phyloP scores from a whole-genome alignment of 1,140 invertebrate species.

The Drosophila repleta region DNA sequence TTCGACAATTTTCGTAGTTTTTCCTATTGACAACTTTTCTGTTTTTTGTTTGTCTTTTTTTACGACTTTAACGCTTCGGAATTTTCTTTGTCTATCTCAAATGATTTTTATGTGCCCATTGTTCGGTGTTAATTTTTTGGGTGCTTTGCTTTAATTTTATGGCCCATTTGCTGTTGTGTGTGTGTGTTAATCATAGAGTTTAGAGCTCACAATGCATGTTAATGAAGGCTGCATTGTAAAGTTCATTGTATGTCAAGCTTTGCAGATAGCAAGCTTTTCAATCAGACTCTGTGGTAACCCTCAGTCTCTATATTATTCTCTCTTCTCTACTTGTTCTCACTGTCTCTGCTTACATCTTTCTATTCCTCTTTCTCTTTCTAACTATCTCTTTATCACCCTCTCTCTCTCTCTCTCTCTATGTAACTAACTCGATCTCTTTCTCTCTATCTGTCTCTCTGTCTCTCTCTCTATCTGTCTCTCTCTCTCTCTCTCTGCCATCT shows the following conservation, averaged over 20 bases:
- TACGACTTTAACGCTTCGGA: conserved; percentile 70
- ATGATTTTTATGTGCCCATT: conserved; percentile 54
- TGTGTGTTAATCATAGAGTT: conserved; percentile 17
- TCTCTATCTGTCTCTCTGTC: too few species aligned
- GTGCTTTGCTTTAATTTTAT: conserved; percentile 68
- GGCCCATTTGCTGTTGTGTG: conserved; percentile 33
- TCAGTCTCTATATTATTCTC: too few species aligned
- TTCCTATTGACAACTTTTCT: conserved; percentile 37
- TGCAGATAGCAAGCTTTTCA: background rate
- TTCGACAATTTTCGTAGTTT: conserved; percentile 52
- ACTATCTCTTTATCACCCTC: too few species aligned
- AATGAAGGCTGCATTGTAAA: conserved; percentile 41
- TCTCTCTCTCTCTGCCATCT: too few species aligned
- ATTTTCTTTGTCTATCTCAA: conserved; percentile 50
- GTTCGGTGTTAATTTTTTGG: conserved; percentile 45
- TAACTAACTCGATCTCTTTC: too few species aligned
- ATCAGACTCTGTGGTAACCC: background rate
- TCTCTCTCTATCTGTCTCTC: too few species aligned
- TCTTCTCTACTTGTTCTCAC: too few species aligned
- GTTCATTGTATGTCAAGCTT: conserved; percentile 11
- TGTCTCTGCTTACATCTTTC: too few species aligned
- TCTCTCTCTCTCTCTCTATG: too few species aligned
- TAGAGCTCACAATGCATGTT: conserved; percentile 19
- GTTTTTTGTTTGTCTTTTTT: conserved; percentile 64
- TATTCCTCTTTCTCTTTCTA: too few species aligned